Evolutionary conservation across 2,888 invertebrate species (phyloP).

Genomic region (Eupelmus urozonus): DNA sequence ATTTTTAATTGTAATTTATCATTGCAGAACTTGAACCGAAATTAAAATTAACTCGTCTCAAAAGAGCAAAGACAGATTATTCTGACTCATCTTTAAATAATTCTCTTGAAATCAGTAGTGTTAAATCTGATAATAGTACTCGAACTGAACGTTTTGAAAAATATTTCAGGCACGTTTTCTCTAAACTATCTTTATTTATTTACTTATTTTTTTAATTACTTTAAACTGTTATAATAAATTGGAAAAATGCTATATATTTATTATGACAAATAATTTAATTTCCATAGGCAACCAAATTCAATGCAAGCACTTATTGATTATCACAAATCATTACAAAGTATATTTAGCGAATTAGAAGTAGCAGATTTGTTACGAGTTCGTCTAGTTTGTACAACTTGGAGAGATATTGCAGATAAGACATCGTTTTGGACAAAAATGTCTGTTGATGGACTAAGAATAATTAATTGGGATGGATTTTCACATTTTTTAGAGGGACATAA

Average conservation of each 20-base stretch:
- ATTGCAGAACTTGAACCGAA: neutral
- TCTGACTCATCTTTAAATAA: neutral
- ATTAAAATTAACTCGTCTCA: neutral
- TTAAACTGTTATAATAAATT: neutral
- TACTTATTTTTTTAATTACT: neutral
- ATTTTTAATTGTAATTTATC: neutral
- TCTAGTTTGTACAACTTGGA: constrained; percentile 9
- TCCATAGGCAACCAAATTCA: neutral
- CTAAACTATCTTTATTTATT: too few species aligned
- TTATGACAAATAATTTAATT: neutral
- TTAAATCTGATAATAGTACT: neutral
- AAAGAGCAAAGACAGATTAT: neutral
- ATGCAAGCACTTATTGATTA: constrained; percentile 5
- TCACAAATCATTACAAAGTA: constrained; percentile 6
- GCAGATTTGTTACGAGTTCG: neutral
- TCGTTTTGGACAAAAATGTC: constrained; percentile 4
- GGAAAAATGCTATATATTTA: neutral
- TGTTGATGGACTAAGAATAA: neutral
- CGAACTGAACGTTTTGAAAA: neutral
- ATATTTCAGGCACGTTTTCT: too few species aligned
- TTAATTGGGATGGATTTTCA: neutral
- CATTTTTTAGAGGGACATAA: neutral
- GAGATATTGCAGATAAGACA: constrained; percentile 9
- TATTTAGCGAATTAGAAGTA: neutral
- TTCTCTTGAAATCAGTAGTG: neutral